Percentiles rank a stretch among this genome's conserved stretches.
Evolutionary conservation across 1,140 invertebrate genomes (phyloP).

Genomic region (Panulirus ornatus): DNA sequence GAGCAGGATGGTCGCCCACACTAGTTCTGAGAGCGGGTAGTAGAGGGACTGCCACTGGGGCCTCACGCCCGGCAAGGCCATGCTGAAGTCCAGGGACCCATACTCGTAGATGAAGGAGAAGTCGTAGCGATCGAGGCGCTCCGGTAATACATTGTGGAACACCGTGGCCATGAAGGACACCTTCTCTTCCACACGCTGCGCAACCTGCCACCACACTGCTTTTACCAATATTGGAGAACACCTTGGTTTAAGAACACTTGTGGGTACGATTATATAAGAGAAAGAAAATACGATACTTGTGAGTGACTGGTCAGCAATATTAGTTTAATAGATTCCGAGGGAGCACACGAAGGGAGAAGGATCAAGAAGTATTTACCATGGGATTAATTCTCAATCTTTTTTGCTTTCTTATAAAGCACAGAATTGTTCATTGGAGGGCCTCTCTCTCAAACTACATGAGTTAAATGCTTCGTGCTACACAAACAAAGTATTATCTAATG

Average conservation of each 20-base stretch:
- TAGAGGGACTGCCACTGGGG: not conserved
- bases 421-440: too few relatives aligned
- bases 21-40: constrained; percentile 3
- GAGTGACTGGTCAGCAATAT: not conserved
- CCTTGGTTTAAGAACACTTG: too few relatives aligned
- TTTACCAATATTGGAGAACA: not conserved
- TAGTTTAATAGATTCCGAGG: not conserved
- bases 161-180: not conserved
- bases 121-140: not conserved
- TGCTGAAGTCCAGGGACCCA: not conserved
- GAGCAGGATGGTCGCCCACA: not conserved
- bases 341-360: not conserved
- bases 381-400: too few relatives aligned
- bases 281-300: not conserved
- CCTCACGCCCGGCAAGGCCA: not conserved
- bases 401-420: too few relatives aligned
- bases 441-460: too few relatives aligned
- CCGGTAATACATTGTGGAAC: not conserved
- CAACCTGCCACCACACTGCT: not conserved
- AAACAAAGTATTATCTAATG: too few relatives aligned
- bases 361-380: too few relatives aligned
- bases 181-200: not conserved
- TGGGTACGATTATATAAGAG: not conserved
- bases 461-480: too few relatives aligned
- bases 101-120: constrained; percentile 17